Conservation (phyloP, 2,113 vertebrate genomes). For the Xiphias gladius region DNA sequence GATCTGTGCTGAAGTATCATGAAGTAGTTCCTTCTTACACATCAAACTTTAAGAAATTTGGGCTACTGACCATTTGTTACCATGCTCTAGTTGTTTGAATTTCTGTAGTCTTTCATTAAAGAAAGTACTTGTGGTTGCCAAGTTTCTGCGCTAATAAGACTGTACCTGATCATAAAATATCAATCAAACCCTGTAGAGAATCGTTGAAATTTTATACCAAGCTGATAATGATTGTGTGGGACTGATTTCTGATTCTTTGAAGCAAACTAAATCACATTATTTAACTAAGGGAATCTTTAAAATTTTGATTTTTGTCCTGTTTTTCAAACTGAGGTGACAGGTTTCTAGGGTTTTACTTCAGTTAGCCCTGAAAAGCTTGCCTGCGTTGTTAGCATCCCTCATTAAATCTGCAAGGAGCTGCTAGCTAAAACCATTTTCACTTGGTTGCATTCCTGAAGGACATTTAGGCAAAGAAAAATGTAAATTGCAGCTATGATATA, state of each 20-base stretch:
- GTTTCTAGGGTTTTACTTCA: neutral
- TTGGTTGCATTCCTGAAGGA: conserved; percentile 25
- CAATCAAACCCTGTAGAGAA: conserved; percentile 1
- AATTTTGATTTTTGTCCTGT: neutral
- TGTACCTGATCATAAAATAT: conserved; percentile 16
- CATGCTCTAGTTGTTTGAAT: neutral
- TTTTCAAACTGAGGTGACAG: neutral
- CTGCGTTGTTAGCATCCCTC: conserved; percentile 22
- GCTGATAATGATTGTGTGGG: neutral
- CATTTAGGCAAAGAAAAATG: conserved; percentile 13
- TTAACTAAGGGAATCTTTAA: neutral
- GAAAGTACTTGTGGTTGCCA: neutral
- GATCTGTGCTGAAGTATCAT: neutral
- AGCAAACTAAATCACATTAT: neutral
- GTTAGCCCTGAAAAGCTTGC: conserved; percentile 22
- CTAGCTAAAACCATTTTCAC: conserved; percentile 19
- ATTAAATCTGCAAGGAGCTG: conserved; percentile 22
- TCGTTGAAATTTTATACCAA: neutral
- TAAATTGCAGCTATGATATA: conserved; percentile 4
- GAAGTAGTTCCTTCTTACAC: neutral
- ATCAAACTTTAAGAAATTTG: neutral
- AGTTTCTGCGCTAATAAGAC: conserved; percentile 18
- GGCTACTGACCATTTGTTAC: neutral
- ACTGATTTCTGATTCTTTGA: conserved; percentile 13
- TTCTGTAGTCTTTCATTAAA: conserved; percentile 23